A percentile compares a stretch with the other conserved stretches of the same genome.
Conservation (phyloP, 2,113 vertebrate species). For the Perca flavescens region DNA sequence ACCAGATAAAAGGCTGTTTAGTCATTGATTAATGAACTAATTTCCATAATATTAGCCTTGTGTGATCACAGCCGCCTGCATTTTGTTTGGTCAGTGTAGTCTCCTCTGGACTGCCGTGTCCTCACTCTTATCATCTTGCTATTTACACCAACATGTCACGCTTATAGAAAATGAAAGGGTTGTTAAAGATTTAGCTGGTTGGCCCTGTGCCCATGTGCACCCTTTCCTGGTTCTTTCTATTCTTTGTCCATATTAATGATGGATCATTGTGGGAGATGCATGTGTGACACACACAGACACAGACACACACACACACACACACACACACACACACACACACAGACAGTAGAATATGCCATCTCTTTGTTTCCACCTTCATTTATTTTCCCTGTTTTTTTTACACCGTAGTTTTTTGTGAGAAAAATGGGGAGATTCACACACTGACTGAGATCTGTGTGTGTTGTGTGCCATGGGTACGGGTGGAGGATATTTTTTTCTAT, state of each 20-base stretch:
- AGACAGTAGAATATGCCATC: constrained; percentile 68
- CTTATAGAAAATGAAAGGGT: constrained; percentile 19
- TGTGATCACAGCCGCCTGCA: constrained; percentile 55
- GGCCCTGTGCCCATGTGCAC: constrained; percentile 7
- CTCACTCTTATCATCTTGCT: background rate
- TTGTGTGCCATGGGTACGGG: constrained; percentile 34
- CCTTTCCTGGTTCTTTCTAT: constrained; percentile 38
- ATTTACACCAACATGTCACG: constrained; percentile 13
- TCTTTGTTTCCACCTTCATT: constrained; percentile 78
- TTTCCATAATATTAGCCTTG: constrained; percentile 82
- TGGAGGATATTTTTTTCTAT: constrained; percentile 49
- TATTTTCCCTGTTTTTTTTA: constrained; percentile 70
- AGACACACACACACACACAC: constrained; percentile 30
- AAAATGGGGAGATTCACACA: constrained; percentile 58
- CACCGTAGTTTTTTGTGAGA: constrained; percentile 73
- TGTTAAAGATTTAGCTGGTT: constrained; percentile 18
- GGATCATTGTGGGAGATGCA: constrained; percentile 65
- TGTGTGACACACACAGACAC: constrained; percentile 33
- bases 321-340: constrained; percentile 29
- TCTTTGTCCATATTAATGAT: constrained; percentile 78
- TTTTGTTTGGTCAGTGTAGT: constrained; percentile 38
- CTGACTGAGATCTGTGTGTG: constrained; percentile 31
- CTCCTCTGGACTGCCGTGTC: constrained; percentile 6
- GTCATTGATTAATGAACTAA: constrained; percentile 82
- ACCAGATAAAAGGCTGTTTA: constrained; percentile 77